Conservation (phyloP, 2,888 invertebrate genomes). For the Epiblema foenella region DNA sequence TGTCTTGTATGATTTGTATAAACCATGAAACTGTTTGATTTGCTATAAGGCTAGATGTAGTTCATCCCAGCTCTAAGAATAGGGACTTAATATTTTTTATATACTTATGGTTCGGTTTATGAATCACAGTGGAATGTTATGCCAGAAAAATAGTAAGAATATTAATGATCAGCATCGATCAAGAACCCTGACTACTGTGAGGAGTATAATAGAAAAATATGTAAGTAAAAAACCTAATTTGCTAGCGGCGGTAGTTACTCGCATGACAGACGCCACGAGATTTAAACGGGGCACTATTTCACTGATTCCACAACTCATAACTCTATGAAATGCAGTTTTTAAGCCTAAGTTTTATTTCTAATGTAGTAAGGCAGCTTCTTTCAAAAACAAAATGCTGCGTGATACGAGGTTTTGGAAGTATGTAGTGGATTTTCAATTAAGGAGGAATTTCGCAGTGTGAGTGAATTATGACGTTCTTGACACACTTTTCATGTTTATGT, state of each 20-base stretch:
- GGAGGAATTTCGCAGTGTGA: conserved; percentile 46
- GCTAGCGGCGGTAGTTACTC: conserved; percentile 49
- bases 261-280: conserved; percentile 48
- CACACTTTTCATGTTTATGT: conserved; percentile 35
- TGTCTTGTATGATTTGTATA: neutral
- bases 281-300: conserved; percentile 33
- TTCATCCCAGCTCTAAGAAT: neutral
- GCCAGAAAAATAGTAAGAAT: neutral
- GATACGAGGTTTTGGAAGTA: conserved; percentile 10
- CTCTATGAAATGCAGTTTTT: neutral
- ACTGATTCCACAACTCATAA: conserved; percentile 19
- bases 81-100: neutral
- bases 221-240: conserved; percentile 49
- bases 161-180: conserved; percentile 3
- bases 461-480: conserved; percentile 40
- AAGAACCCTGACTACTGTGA: conserved; percentile 32
- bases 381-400: conserved; percentile 25
- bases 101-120: neutral
- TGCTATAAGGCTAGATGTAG: neutral
- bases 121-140: neutral
- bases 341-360: neutral
- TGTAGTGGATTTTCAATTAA: conserved; percentile 49
- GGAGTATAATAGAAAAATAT: conserved; percentile 49
- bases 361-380: conserved; percentile 10
- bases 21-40: neutral